Evolutionary conservation across 92 coral and sea anemone species (phyloP), one percentile per base, ranked within the genome.

Genomic region (Diadumene lineata): DNA sequence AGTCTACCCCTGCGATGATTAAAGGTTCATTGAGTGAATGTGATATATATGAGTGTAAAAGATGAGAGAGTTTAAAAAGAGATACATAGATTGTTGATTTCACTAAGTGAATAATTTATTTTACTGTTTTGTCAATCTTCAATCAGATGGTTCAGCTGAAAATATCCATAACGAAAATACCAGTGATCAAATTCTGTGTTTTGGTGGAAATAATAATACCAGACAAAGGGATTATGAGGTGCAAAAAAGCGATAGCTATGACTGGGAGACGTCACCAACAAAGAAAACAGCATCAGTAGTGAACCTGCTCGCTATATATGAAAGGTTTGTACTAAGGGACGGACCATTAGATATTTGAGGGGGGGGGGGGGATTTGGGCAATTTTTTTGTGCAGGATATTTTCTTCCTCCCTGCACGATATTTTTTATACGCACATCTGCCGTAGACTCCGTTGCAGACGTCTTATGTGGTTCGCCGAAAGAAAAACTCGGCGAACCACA

Each of bases 251-350:
- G 68, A 62, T 11, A 62, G 27, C 43, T 62, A 62, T 28, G 71
- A 43, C 9, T 74, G 79, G 79, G 33, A 51, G 1, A 74, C n/a
- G n/a, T n/a, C 18, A 11, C 79, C 79, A 9, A 56, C 33, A 6
- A 74, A 64, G 29, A 74, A 50, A 31, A 48, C 60, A 0, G 79
- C 79, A 16, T 56, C 79, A 2, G 61, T 74, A 6, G 44, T 74
- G 43, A 74, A 74, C 46, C 27, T 74, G 34, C 60, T 74, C 13
- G 79, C 70, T 8, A 60, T 74, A 19, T 74, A 46, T 7, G 68
- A 74, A 60, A 74, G 79, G 58, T 53, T 53, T 53, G 78, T 73
- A 26, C 22, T 17, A 51, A n/a, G n/a, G n/a, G n/a, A n/a, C n/a
- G n/a, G n/a, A n/a, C n/a, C n/a, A n/a, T n/a, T n/a, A n/a, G 68